phyloP scores from a whole-genome alignment of 1,140 invertebrate species.

The roundworm (Caenorhabditis elegans) region DNA sequence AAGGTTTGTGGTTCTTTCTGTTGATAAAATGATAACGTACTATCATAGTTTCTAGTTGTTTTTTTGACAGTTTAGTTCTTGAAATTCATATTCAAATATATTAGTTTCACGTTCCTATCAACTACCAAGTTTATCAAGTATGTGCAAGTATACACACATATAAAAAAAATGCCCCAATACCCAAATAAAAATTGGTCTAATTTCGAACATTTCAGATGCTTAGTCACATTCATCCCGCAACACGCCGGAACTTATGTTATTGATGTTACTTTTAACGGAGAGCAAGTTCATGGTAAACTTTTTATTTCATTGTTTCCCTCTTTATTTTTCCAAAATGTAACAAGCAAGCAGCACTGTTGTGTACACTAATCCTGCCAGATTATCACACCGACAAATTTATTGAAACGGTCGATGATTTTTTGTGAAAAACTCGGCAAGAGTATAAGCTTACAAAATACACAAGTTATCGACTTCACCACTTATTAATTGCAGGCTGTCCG shows the following conservation, averaged over 20 bases:
- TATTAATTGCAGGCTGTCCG: slow-evolving; percentile 59
- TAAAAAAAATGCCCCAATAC: background rate
- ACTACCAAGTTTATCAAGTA: no score
- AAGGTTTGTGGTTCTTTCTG: slow-evolving; percentile 15
- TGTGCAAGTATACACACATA: no score
- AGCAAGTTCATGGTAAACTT: slow-evolving; percentile 77
- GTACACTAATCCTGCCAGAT: slow-evolving; percentile 9
- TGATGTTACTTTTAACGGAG: slow-evolving; percentile 96
- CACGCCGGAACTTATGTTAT: slow-evolving; percentile 86
- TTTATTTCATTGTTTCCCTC: slow-evolving; percentile 8
- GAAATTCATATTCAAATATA: no score
- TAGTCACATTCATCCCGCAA: slow-evolving; percentile 93
- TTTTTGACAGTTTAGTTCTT: no score
- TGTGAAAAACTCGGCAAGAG: background rate
- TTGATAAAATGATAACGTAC: background rate
- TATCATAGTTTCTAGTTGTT: background rate
- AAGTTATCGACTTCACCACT: background rate
- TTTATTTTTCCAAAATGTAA: background rate
- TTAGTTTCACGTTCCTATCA: no score
- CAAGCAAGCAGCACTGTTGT: background rate
- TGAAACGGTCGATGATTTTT: background rate
- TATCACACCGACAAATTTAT: background rate
- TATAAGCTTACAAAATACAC: no score
- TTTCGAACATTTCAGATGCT: slow-evolving; percentile 72
- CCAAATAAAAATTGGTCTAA: no score